Evolutionary conservation across 2,888 invertebrate species (phyloP).

Genomic region (Leptinotarsa juncta): DNA sequence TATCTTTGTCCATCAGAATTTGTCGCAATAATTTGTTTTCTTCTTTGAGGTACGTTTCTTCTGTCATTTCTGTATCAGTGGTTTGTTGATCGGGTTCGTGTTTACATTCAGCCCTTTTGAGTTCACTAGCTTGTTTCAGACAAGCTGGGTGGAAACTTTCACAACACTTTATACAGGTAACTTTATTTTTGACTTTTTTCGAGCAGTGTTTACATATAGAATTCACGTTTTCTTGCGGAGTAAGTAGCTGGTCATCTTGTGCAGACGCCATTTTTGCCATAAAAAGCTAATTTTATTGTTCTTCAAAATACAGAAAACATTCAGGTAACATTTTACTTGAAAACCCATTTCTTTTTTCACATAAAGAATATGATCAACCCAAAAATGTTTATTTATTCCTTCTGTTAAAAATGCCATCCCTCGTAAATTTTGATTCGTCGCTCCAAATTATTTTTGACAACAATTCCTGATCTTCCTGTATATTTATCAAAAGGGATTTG

Average conservation of each 20-base stretch:
- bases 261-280: neutral
- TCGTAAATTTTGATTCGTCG: too few relatives aligned
- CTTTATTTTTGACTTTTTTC: neutral
- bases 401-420: too few relatives aligned
- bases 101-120: neutral
- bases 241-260: neutral
- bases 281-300: too few relatives aligned
- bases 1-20: neutral
- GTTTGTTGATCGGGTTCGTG: neutral
- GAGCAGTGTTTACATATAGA: neutral
- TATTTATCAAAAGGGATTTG: too few relatives aligned
- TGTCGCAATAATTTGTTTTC: neutral
- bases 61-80: neutral
- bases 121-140: neutral
- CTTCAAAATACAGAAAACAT: too few relatives aligned
- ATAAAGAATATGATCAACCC: too few relatives aligned
- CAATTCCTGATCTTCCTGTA: too few relatives aligned
- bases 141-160: neutral
- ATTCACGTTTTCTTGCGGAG: neutral
- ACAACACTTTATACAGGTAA: neutral
- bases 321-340: too few relatives aligned
- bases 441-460: too few relatives aligned
- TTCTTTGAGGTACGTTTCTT: neutral
- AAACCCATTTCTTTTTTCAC: too few relatives aligned
- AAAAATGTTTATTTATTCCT: too few relatives aligned